These are phyloP conservation scores for Platycnemis pennipes DNA, from an alignment of 2,888 invertebrate genomes.

Conservation along the genomic window DNA sequence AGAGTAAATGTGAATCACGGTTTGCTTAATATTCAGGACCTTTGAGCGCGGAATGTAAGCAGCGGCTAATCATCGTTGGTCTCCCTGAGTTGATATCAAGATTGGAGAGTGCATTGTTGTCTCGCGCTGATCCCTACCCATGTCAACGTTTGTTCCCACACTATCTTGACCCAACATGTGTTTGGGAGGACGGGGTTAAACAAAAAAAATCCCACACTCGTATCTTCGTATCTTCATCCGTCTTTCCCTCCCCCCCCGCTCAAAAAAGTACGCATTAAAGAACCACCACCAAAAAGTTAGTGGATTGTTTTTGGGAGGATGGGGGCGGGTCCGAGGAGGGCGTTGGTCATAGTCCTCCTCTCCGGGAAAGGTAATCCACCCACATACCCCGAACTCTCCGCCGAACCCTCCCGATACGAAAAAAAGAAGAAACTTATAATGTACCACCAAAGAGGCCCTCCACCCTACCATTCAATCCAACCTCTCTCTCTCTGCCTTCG, in stretches of 20 bases:
- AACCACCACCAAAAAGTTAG: not conserved
- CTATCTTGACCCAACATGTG: constrained; percentile 1
- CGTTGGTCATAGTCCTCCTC: constrained; percentile 33
- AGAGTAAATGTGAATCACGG: not conserved
- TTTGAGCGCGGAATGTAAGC: not conserved
- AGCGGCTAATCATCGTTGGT: not conserved
- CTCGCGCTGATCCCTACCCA: constrained; percentile 20
- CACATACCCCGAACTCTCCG: not conserved
- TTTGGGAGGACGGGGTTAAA: not conserved
- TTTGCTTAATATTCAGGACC: not conserved
- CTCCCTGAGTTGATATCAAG: not conserved
- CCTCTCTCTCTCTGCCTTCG: not conserved
- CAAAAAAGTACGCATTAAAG: not conserved
- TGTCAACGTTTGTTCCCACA: constrained; percentile 23
- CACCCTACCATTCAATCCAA: constrained; percentile 1
- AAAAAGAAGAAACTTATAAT: not conserved
- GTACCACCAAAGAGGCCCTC: constrained; percentile 13
- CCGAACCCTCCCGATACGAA: not conserved
- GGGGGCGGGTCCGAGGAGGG: constrained; percentile 31
- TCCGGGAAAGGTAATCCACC: not conserved
- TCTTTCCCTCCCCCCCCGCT: not conserved
- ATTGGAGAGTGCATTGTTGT: constrained; percentile 28
- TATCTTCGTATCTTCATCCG: not conserved
- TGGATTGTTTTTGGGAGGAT: not conserved
- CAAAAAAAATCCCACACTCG: not conserved